Evolutionary conservation across 2,113 vertebrate species (phyloP), one percentile per base, ranked within the genome.

Genomic region (Vireo altiloquus): DNA sequence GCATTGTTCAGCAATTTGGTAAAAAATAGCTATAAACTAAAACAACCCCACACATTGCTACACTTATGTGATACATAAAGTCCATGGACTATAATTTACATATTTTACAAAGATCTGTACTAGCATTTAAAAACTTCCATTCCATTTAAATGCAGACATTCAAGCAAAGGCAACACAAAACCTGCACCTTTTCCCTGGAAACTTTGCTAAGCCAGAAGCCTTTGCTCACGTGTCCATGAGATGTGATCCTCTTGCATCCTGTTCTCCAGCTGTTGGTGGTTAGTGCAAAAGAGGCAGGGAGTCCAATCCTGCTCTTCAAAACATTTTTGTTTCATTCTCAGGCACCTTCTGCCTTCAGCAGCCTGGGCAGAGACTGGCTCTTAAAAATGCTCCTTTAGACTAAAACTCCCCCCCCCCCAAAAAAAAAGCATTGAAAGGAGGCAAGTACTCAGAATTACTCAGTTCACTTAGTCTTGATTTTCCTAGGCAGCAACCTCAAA

Each of bases 221-320:
- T 68, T 17, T 6, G 13, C 24, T 46, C 49, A 69, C 0, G 0
- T 12, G 2, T 61, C 70, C 40, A 9, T 6, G 37, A 69, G 82
- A 94, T 0, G 0, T 39, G 66, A 82, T 86, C 59, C 59, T 68
- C 40, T 76, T 49, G 60, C 69, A 53, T 70, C 49, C 69, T 94
- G 90, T 16, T 85, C 78, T 93, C 82, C 94, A 94, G 94, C 88
- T 94, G 94, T n/a, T 72, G 69, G 70, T 24, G 27, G 77, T 89
- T 87, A 79, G 33, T 8, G 33, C 19, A 69, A 39, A 77, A 87
- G 42, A 89, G 39, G 63, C 42, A 23, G 3, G 33, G 59, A 86
- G 57, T 37, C 37, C 10, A 5, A 49, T 35, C 59, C 21, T 31
- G 19, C 15, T 90, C 76, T 90, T 89, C 54, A 65, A 80, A 89